These are phyloP conservation scores for Peromyscus attwateri DNA, from an alignment of 2,797 vertebrate species.

Conservation along the genomic window DNA sequence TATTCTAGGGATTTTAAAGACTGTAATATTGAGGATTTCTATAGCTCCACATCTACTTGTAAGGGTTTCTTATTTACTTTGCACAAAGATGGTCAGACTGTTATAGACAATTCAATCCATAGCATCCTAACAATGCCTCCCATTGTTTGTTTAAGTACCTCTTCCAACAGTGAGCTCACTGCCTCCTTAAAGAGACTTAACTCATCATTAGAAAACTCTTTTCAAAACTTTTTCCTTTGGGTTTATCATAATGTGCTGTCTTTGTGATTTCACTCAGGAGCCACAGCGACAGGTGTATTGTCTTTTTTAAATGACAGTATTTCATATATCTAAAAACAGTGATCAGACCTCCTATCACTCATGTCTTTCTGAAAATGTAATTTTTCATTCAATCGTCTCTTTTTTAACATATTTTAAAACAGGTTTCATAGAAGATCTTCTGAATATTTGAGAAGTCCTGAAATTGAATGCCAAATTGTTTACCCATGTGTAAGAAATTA, in stretches of 20 bases:
- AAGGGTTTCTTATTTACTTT: not conserved
- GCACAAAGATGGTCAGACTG: not conserved
- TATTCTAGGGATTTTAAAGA: not conserved
- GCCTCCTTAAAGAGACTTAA: not conserved
- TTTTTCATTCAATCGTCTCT: constrained; percentile 24
- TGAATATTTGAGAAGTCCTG: not conserved
- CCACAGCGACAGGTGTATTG: not conserved
- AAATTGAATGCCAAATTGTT: not conserved
- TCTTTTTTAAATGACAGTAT: constrained; percentile 23
- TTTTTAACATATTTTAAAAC: constrained; percentile 38
- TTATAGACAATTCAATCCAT: not conserved
- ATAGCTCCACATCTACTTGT: not conserved
- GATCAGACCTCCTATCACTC: not conserved
- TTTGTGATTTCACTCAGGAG: constrained; percentile 30
- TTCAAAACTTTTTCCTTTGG: not conserved
- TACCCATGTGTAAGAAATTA: not conserved
- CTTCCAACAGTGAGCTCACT: not conserved
- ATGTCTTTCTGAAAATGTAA: not conserved
- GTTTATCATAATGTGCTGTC: not conserved
- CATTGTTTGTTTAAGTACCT: not conserved
- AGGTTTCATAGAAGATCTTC: not conserved
- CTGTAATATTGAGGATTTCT: not conserved
- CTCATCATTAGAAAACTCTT: not conserved
- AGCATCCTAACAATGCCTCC: not conserved
- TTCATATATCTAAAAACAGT: constrained; percentile 43